Evolutionary conservation across 2,888 invertebrate genomes (phyloP), one percentile per base, ranked within the genome.

Genomic region (Stenodema calcarata): DNA sequence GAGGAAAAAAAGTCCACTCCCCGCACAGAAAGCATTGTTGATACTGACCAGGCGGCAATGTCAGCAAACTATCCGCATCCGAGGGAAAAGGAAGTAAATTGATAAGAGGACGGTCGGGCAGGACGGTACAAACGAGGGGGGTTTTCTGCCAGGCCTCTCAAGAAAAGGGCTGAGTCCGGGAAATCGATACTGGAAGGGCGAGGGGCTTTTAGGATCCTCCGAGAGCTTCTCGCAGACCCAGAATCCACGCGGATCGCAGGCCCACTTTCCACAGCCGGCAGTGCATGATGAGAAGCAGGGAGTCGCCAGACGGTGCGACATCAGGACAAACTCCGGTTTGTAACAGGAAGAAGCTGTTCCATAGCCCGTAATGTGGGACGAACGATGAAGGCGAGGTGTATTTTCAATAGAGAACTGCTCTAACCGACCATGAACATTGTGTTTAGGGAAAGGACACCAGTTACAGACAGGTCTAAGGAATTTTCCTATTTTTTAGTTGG

Each of bases 31-130:
- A 70, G 27, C 28, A 35, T 35, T 70, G 28, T 28, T 28, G 70
- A 28, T 70, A 28, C 70, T 7, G 30, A 30, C 35, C 70, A 28
- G 30, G 28, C 27, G 70, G 28, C 70, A 28, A 70, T 28, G 70
- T 70, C 70, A 35, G 28, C 70, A 28, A 2, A 70, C 70, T 70
- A 70, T 70, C 70, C 70, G 70, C 70, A 70, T 70, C 70, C 79
- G 50, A n/a, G 79, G 50, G n/a, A n/a, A 50, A 79, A 44, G 47
- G 79, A 70, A 70, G 79, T 27, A 79, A 79, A 79, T 79, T 79
- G 79, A 79, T 79, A 79, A 79, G 79, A 50, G 27, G 50, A 44
- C 23, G 47, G 47, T 28, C n/a, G 47, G 42, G 50, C 27, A 50
- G 27, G 47, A 27, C 44, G 79, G 47, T 23, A 27, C 79, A 42